Conservation (phyloP, 30 jellyfish, hydroid and myxozoan genomes). For the Morbakka virulenta region DNA sequence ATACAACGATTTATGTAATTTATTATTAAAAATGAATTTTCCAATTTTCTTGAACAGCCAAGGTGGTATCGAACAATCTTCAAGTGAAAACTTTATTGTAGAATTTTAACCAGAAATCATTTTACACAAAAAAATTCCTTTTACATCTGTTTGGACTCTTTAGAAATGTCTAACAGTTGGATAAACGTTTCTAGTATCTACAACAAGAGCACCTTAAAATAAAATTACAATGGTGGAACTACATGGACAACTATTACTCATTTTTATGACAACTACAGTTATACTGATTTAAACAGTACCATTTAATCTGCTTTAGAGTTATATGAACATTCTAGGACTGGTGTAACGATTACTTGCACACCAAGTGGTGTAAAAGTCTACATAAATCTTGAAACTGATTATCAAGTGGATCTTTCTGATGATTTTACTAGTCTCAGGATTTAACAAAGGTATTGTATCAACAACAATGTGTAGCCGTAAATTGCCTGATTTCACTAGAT, state of each 20-base stretch:
- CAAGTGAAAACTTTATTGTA: background rate
- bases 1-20: background rate
- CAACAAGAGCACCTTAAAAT: no score
- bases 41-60: slow-evolving; percentile 2
- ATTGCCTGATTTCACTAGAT: slow-evolving; percentile 15
- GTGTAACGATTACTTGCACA: background rate
- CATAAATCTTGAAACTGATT: slow-evolving; percentile 15
- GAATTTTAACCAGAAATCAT: background rate
- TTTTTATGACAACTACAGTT: no score
- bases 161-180: background rate
- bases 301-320: no score
- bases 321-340: background rate
- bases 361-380: background rate
- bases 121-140: slow-evolving; percentile 4
- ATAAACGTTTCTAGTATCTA: no score
- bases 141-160: background rate
- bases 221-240: no score
- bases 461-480: background rate
- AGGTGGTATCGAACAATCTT: background rate
- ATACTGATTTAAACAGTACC: no score
- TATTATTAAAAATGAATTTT: background rate
- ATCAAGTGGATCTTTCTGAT: slow-evolving; percentile 9
- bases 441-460: slow-evolving; percentile 1
- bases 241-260: no score
- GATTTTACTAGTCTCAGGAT: slow-evolving; percentile 5